A percentile compares a stretch with the other conserved stretches of the same genome.
Evolutionary conservation across 2,113 vertebrate genomes (phyloP).

Genomic region (Istiophorus platypterus): DNA sequence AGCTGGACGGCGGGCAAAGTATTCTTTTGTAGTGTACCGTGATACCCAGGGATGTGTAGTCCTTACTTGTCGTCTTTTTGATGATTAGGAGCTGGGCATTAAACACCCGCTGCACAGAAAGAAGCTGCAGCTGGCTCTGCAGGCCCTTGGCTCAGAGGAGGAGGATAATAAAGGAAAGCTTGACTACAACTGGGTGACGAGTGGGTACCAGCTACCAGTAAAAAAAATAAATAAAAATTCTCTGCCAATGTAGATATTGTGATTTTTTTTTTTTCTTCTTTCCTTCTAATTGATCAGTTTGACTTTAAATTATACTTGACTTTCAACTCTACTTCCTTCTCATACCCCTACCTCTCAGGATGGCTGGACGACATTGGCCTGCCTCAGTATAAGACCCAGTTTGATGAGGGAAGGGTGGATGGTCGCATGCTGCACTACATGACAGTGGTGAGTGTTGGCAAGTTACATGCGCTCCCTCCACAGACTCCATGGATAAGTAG

Average conservation of each 20-base stretch:
- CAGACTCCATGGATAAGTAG: neutral
- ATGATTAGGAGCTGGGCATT: conserved; percentile 93
- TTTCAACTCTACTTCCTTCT: neutral
- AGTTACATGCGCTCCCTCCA: neutral
- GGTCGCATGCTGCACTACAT: conserved; percentile 98
- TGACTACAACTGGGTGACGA: conserved; percentile 98
- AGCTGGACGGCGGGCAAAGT: neutral
- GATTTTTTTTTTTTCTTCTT: neutral
- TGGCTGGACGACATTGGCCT: conserved; percentile 99
- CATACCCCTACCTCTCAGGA: conserved; percentile 79
- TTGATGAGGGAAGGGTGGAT: conserved; percentile 95
- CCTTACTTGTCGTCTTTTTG: neutral
- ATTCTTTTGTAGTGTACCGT: neutral
- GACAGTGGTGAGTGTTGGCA: conserved; percentile 90
- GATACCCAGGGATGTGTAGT: neutral
- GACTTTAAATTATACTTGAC: neutral
- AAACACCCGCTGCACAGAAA: conserved; percentile 95
- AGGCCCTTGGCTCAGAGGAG: conserved; percentile 96
- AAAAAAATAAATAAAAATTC: too few species aligned
- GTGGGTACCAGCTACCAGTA: conserved; percentile 83
- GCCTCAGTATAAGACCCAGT: conserved; percentile 98
- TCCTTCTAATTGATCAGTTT: neutral
- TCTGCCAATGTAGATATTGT: neutral
- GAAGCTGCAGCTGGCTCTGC: conserved; percentile 96
- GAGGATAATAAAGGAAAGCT: conserved; percentile 95